These are phyloP conservation scores for Pogonomyrmex californicus DNA, from an alignment of 1,140 invertebrate species.

Conservation along the genomic window DNA sequence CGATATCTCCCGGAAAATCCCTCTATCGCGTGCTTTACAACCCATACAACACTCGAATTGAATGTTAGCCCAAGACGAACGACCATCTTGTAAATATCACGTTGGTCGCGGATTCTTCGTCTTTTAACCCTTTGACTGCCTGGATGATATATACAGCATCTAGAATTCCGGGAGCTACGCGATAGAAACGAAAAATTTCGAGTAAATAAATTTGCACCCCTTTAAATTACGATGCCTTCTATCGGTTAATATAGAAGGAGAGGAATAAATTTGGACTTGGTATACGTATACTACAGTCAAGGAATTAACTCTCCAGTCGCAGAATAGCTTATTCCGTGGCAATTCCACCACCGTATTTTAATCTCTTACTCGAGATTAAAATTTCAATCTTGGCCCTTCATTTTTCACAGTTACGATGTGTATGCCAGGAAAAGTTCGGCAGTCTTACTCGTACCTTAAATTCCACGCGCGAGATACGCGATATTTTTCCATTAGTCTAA, in stretches of 20 bases:
- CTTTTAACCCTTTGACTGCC: not conserved
- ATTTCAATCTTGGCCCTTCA: slow-evolving; percentile 28
- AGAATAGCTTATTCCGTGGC: not conserved
- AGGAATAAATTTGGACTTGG: not conserved
- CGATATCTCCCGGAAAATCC: slow-evolving; percentile 57
- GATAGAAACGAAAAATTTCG: not conserved
- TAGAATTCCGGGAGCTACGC: not conserved
- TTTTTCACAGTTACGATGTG: slow-evolving; percentile 10
- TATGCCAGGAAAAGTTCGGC: not conserved
- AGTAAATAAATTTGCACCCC: not conserved
- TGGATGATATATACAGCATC: not conserved
- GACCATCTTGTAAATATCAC: slow-evolving; percentile 49
- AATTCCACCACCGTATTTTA: slow-evolving; percentile 3
- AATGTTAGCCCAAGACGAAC: slow-evolving; percentile 32
- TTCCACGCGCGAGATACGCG: not conserved
- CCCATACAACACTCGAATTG: slow-evolving; percentile 35
- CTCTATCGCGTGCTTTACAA: slow-evolving; percentile 45
- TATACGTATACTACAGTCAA: not conserved
- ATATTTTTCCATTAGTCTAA: slow-evolving; percentile 56
- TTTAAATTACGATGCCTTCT: too few relatives aligned
- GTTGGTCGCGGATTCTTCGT: not conserved
- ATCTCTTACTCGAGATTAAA: slow-evolving; percentile 54
- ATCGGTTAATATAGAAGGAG: not conserved
- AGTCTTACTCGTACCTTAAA: slow-evolving; percentile 9
- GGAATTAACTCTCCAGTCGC: slow-evolving; percentile 5